phyloP scores from a whole-genome alignment of 2,797 vertebrate genomes.

The Cyprinodon diabolis region DNA sequence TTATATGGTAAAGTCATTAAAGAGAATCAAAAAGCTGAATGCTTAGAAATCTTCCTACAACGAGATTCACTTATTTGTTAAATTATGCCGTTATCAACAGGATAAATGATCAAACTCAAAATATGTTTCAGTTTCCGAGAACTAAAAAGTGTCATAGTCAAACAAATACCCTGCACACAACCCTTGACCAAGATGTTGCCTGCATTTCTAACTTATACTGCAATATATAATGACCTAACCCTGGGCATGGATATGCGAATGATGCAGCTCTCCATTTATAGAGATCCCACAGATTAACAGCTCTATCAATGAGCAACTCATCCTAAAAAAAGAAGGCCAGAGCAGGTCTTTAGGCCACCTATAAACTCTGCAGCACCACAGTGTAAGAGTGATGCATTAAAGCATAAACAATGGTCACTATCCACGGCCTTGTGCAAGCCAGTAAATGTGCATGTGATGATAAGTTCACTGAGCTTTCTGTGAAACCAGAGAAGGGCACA shows the following conservation, averaged over 20 bases:
- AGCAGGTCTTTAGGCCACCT: conserved; percentile 24
- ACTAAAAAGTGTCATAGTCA: background rate
- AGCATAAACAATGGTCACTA: conserved; percentile 39
- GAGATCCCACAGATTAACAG: conserved; percentile 16
- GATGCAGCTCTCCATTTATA: conserved; percentile 7
- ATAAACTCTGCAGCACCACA: conserved; percentile 10
- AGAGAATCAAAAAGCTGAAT: background rate
- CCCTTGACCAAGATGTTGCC: background rate
- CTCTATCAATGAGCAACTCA: background rate
- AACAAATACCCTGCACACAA: conserved; percentile 9
- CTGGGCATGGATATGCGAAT: background rate
- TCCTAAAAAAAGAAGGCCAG: conserved; percentile 5
- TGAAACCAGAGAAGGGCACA: conserved; percentile 24
- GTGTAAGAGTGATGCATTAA: conserved; percentile 19
- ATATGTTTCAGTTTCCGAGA: background rate
- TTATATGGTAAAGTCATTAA: background rate
- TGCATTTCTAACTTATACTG: background rate
- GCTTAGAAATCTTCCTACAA: background rate
- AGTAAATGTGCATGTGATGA: conserved; percentile 6
- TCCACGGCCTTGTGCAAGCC: conserved; percentile 31
- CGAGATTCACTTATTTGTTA: background rate
- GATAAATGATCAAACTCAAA: background rate
- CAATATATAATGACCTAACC: background rate
- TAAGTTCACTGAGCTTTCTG: conserved; percentile 33
- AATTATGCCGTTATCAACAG: background rate